phyloP scores from a whole-genome alignment of 2,113 vertebrate genomes.

The Zosterops japonicus region DNA sequence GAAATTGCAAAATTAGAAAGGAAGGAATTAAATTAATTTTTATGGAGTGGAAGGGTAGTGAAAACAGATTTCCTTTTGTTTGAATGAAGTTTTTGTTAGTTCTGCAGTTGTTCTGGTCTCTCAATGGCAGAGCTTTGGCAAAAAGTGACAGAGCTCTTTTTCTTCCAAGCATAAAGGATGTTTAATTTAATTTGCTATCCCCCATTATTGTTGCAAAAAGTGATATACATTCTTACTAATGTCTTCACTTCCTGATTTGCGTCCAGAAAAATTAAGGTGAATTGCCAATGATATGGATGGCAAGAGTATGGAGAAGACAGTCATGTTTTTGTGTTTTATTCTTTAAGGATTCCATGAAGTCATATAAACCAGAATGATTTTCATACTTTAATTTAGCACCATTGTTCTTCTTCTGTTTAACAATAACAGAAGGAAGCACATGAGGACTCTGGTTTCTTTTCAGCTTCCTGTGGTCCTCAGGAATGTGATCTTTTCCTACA shows the following conservation, averaged over 20 bases:
- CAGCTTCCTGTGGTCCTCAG: not conserved
- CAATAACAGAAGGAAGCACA: not conserved
- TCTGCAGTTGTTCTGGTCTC: not conserved
- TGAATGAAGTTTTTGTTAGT: not conserved
- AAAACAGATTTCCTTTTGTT: not conserved
- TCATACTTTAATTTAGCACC: not conserved
- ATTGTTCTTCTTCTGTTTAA: not conserved
- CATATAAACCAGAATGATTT: not conserved
- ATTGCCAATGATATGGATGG: not conserved
- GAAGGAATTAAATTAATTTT: not conserved
- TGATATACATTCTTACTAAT: not conserved
- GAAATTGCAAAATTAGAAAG: not conserved
- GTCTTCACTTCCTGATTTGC: not conserved
- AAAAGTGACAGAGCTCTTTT: not conserved
- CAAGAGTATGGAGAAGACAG: not conserved
- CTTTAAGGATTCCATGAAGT: not conserved
- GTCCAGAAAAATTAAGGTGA: not conserved
- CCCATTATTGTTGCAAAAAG: not conserved
- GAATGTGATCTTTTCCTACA: not conserved
- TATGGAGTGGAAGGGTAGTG: not conserved
- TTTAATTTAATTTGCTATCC: not conserved
- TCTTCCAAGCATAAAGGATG: not conserved
- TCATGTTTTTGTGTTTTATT: not conserved
- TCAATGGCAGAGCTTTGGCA: not conserved
- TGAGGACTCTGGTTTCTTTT: not conserved